Conservation (phyloP, 2,113 vertebrate species). For the Menidia beryllina region DNA sequence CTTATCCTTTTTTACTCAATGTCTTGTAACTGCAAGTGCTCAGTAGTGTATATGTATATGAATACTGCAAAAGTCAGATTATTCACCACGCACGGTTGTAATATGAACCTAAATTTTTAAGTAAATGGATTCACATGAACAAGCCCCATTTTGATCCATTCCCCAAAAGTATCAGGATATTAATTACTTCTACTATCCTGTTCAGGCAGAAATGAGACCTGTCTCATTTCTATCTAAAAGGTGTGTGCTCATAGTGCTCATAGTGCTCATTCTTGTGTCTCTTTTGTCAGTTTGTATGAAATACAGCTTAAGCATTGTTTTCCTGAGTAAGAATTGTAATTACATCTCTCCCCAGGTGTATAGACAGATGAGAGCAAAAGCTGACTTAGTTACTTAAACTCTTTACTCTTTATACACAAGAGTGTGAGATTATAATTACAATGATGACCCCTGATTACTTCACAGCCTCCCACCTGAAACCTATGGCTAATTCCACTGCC, state of each 20-base stretch:
- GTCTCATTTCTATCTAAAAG: too few relatives aligned
- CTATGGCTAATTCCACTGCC: constrained; percentile 9
- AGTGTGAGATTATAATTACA: constrained; percentile 23
- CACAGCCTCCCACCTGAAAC: constrained; percentile 18
- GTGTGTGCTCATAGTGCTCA: fast-evolving
- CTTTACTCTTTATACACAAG: constrained; percentile 5
- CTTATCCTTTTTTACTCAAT: constrained; percentile 17
- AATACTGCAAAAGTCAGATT: background rate
- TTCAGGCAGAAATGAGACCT: background rate
- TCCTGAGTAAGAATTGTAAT: background rate
- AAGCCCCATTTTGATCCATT: background rate
- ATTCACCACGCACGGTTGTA: background rate
- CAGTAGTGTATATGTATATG: background rate
- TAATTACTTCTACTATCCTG: too few relatives aligned
- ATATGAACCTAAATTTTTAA: background rate
- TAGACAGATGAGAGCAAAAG: constrained; percentile 3
- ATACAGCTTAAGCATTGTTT: background rate
- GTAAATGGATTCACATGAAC: background rate
- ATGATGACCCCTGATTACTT: constrained; percentile 6
- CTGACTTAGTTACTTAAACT: constrained; percentile 10
- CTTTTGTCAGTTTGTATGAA: too few relatives aligned
- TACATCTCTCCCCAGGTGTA: background rate
- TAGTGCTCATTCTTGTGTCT: too few relatives aligned
- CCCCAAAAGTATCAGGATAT: background rate
- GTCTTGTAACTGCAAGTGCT: background rate